phyloP scores from a whole-genome alignment of 2,113 vertebrate genomes.

The Nycticryphes semicollaris region DNA sequence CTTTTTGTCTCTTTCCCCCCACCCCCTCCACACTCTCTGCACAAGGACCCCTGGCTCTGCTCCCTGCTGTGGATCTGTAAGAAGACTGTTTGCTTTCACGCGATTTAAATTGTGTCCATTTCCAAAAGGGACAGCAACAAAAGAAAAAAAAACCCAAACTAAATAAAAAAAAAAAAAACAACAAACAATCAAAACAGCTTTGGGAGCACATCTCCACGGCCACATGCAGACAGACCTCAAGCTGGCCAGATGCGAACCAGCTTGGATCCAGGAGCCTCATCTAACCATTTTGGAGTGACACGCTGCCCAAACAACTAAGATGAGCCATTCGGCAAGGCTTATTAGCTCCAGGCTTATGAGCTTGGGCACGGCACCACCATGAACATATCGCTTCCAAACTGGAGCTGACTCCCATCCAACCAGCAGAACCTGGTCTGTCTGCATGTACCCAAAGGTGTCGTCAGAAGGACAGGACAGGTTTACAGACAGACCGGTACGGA shows the following conservation, averaged over 20 bases:
- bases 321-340: not conserved
- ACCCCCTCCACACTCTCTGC: not conserved
- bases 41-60: not conserved
- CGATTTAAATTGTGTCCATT: not conserved
- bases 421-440: not conserved
- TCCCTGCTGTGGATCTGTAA: not conserved
- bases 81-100: not conserved
- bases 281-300: not conserved
- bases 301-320: not conserved
- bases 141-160: no score
- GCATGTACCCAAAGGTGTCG: not conserved
- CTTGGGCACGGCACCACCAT: not conserved
- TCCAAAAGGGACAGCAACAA: not conserved
- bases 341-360: not conserved
- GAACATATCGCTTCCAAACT: not conserved
- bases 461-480: not conserved
- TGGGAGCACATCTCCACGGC: not conserved
- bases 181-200: not conserved
- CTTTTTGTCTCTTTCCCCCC: not conserved
- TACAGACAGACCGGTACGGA: not conserved
- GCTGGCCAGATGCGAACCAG: constrained; percentile 4
- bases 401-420: not conserved
- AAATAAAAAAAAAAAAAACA: not conserved
- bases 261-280: not conserved
- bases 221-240: not conserved